Base-by-base conservation (phyloP, 2,888 invertebrate genomes). In the Drosophila peninsularis region DNA sequence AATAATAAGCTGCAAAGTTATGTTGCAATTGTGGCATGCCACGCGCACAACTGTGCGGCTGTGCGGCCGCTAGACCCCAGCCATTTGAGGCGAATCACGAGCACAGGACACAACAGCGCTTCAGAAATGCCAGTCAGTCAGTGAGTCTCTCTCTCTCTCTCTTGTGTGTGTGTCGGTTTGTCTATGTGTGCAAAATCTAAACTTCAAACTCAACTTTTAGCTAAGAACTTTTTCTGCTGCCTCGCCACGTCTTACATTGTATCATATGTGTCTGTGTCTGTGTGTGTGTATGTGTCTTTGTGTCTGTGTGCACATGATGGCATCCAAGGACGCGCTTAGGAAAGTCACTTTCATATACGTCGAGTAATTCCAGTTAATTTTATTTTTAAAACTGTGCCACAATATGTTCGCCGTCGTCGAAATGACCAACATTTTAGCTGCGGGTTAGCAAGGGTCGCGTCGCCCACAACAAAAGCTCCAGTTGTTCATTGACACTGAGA, bases 1-100 rank as follows among this genome's bases (percentile, higher is more conserved):
- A 83, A 82, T 89, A 88, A 89, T 88, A 88, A 89, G 88, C 88
- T 89, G 75, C 73, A 76, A 87, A 85, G 78, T 89, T 82, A 88
- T 89, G 81, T 82, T 85, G 85, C 82, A 82, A 80, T 80, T 87
- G 76, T 87, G 79, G 80, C 74, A 80, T 77, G 80, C 72, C 81
- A 75, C 64, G 27, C 7, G 37, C 37, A 75, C 62, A 37, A 0
- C 52, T 52, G n/a, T 24, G n/a, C 24, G 24, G 24, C 24, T 24
- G 24, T 24, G 24, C 3, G 24, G 24, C 54, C 6, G 39, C 72
- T 39, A 41, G 66, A 36, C 17, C 14, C 10, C 10, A 61, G 49
- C 41, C 41, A 52, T 30, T 17, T 27, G 45, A 30, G 30, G 37
- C 50, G 71, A 67, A 52, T 67, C 47, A 60, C 42, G 52, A 52